A percentile compares a stretch with the other conserved stretches of the same genome.
Evolutionary conservation across 2,113 vertebrate genomes (phyloP).

Genomic region (Oceanites oceanicus): DNA sequence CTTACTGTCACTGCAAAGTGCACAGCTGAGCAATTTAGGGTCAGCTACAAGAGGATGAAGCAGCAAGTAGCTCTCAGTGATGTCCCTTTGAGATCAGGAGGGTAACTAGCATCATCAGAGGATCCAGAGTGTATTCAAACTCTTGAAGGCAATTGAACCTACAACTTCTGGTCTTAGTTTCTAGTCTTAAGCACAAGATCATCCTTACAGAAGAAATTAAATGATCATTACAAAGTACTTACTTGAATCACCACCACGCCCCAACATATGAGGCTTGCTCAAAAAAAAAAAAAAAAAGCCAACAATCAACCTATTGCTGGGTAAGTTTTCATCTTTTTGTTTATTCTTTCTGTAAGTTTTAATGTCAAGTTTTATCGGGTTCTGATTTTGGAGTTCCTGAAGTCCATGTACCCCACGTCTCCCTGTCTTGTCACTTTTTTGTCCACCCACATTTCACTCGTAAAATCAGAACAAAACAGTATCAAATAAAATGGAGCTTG

Average conservation of each 20-base stretch:
- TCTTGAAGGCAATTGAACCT: neutral
- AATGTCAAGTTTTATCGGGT: neutral
- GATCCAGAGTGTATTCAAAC: neutral
- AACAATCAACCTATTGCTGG: neutral
- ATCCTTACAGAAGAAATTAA: neutral
- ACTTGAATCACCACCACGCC: neutral
- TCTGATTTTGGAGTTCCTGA: neutral
- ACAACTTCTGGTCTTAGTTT: neutral
- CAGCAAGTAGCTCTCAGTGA: neutral
- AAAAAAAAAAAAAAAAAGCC: neutral
- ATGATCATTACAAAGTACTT: neutral
- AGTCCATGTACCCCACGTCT: neutral
- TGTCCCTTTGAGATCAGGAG: neutral
- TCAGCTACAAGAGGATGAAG: neutral
- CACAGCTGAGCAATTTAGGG: neutral
- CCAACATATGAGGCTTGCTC: neutral
- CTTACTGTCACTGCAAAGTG: neutral
- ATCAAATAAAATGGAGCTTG: neutral
- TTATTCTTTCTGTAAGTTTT: neutral
- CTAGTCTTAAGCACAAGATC: neutral
- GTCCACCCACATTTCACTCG: neutral
- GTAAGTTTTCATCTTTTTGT: neutral
- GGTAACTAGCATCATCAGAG: neutral
- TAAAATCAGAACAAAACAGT: neutral
- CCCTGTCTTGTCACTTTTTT: neutral